Evolutionary conservation across 2,113 vertebrate genomes (phyloP).

Genomic region (Paramormyrops kingsleyae): DNA sequence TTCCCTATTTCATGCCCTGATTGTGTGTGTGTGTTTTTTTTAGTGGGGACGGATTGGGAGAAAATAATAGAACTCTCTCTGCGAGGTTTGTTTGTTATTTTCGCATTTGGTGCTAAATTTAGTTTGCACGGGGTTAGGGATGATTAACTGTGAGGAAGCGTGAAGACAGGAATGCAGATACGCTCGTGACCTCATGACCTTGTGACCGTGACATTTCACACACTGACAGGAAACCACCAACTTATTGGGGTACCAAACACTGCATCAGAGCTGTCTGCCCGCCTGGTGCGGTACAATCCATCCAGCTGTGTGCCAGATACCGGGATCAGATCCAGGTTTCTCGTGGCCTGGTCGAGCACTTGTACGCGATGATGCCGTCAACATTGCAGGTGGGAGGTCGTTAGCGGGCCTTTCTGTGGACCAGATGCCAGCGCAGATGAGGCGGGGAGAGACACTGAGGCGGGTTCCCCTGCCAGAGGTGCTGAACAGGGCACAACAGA

Average conservation of each 20-base stretch:
- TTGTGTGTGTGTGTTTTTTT: neutral
- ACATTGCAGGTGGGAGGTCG: neutral
- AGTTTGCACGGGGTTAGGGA: neutral
- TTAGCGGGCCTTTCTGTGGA: neutral
- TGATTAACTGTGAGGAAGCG: neutral
- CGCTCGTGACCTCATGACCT: neutral
- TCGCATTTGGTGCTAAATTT: neutral
- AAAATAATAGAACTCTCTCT: neutral
- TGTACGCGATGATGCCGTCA: neutral
- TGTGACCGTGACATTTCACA: neutral
- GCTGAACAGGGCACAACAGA: neutral
- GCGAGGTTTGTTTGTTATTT: neutral
- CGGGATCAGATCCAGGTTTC: neutral
- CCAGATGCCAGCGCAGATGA: neutral
- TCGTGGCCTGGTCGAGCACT: neutral
- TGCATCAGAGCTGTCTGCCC: neutral
- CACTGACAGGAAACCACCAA: neutral
- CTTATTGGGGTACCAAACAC: neutral
- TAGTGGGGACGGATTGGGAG: neutral
- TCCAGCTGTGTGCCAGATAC: neutral
- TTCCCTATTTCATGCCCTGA: neutral
- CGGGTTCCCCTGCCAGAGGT: neutral
- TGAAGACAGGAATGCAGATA: neutral
- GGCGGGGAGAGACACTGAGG: neutral
- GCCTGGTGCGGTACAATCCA: neutral